Evolutionary conservation across 2,888 invertebrate genomes (phyloP).

Genomic region (Camponotus fellah): DNA sequence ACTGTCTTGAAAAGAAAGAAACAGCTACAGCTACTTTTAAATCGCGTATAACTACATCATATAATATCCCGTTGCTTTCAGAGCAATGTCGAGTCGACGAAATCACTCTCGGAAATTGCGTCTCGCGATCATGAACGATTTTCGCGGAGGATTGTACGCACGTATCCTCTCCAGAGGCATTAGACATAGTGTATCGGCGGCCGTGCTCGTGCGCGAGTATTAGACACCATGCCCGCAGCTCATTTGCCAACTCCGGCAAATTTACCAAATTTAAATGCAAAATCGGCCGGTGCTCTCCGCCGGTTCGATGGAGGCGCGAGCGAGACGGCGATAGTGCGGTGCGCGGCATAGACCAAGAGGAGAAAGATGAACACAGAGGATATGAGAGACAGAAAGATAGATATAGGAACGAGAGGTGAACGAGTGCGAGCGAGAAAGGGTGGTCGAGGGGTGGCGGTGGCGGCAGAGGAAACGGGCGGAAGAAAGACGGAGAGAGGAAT

Average conservation of each 20-base stretch:
- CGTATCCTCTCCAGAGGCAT: slow-evolving; percentile 79
- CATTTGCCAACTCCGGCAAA: slow-evolving; percentile 85
- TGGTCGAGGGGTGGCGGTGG: slow-evolving; percentile 40
- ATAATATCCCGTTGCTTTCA: neutral
- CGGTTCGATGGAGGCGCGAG: slow-evolving; percentile 65
- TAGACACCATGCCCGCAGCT: slow-evolving; percentile 84
- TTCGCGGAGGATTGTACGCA: slow-evolving; percentile 69
- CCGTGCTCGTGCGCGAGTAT: slow-evolving; percentile 78
- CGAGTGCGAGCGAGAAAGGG: slow-evolving; percentile 54
- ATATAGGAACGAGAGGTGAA: slow-evolving; percentile 40
- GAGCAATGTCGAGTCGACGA: neutral
- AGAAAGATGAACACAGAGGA: slow-evolving; percentile 59
- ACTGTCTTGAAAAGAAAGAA: neutral
- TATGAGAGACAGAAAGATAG: slow-evolving; percentile 64
- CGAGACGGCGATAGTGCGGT: slow-evolving; percentile 43
- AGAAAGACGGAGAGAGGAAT: slow-evolving; percentile 55
- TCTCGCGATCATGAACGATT: slow-evolving; percentile 46
- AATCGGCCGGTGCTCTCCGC: slow-evolving; percentile 81
- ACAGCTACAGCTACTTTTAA: neutral
- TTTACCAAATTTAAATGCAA: slow-evolving; percentile 85
- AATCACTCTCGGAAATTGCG: neutral
- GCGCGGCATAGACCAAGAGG: slow-evolving; percentile 48
- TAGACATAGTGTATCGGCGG: slow-evolving; percentile 82
- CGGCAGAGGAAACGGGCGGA: slow-evolving; percentile 55
- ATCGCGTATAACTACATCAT: neutral